Conservation (phyloP, 2,888 invertebrate genomes). For the Periphyllus acericola region DNA sequence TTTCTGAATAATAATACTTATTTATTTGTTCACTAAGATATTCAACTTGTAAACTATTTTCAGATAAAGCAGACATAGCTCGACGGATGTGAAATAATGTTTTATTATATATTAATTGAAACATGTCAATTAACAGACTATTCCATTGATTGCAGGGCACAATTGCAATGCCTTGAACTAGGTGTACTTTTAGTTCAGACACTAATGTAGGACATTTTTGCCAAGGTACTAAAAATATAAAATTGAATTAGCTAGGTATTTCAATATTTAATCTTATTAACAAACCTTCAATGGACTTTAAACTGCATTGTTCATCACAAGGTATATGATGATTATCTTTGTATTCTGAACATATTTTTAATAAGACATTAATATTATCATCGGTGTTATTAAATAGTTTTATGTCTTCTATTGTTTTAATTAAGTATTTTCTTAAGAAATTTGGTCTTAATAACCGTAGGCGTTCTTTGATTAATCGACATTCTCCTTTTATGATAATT, state of each 20-base stretch:
- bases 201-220: constrained; percentile 45
- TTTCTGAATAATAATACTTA: constrained; percentile 19
- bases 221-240: constrained; percentile 53
- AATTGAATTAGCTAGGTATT: constrained; percentile 1
- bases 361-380: constrained; percentile 37
- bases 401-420: constrained; percentile 48
- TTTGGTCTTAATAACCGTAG: constrained; percentile 38
- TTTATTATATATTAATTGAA: constrained; percentile 46
- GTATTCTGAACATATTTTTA: constrained; percentile 37
- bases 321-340: constrained; percentile 41
- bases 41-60: constrained; percentile 19
- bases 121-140: constrained; percentile 20
- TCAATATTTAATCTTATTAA: not conserved
- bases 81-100: constrained; percentile 18
- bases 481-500: constrained; percentile 42
- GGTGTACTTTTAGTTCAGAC: not conserved
- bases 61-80: constrained; percentile 10
- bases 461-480: constrained; percentile 38
- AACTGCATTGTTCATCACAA: constrained; percentile 31
- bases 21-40: constrained; percentile 45
- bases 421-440: constrained; percentile 36
- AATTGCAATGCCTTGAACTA: constrained; percentile 35
- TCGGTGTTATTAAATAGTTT: not conserved
- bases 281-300: constrained; percentile 31
- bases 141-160: constrained; percentile 47